Evolutionary conservation across 2,888 invertebrate species (phyloP).

Genomic region (Tipula confusa): DNA sequence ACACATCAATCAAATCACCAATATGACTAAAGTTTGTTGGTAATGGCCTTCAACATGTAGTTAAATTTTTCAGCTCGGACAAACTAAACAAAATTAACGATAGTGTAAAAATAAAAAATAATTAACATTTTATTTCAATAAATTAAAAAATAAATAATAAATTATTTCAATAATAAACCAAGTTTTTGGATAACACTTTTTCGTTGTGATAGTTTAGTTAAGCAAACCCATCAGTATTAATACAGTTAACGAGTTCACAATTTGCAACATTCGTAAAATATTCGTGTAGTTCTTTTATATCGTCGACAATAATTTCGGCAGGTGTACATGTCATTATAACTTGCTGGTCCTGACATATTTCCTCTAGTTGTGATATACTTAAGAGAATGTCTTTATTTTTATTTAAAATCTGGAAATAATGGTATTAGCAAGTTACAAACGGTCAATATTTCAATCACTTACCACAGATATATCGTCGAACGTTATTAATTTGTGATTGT

Average conservation of each 20-base stretch:
- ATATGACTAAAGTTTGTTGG: too few species aligned
- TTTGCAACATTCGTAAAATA: neutral
- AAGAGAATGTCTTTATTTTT: neutral
- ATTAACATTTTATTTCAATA: neutral
- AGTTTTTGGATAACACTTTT: neutral
- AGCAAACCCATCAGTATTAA: neutral
- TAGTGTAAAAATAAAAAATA: neutral
- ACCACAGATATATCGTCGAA: neutral
- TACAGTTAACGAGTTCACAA: neutral
- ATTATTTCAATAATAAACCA: neutral
- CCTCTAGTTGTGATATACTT: neutral
- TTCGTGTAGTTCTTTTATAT: neutral
- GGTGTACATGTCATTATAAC: neutral
- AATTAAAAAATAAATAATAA: neutral
- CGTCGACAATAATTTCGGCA: neutral
- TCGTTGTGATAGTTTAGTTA: neutral
- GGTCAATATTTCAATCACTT: neutral
- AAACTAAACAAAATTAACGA: too few species aligned
- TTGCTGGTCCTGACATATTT: neutral
- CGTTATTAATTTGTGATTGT: neutral
- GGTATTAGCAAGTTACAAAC: neutral
- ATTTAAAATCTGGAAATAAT: neutral
- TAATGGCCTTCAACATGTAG: too few species aligned
- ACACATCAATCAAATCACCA: too few species aligned
- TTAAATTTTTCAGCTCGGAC: too few species aligned